Conservation (phyloP, 2,888 invertebrate species). For the Achlya flavicornis region DNA sequence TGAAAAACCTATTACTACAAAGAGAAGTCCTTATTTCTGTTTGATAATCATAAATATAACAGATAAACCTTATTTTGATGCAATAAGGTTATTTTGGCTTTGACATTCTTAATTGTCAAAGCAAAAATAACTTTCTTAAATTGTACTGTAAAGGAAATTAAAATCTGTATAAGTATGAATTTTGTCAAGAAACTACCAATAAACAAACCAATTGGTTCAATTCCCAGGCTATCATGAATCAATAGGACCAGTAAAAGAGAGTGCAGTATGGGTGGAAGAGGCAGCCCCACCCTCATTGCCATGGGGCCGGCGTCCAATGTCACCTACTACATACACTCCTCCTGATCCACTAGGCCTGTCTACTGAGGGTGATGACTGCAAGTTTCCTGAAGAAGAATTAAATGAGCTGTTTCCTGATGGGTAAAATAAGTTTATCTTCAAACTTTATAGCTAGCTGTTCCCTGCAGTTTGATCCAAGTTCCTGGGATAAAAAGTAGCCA, state of each 20-base stretch:
- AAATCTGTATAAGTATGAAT: too few species aligned
- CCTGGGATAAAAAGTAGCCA: too few species aligned
- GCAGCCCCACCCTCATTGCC: conserved; percentile 91
- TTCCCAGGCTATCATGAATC: conserved; percentile 90
- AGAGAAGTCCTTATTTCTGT: too few species aligned
- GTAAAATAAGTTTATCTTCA: conserved; percentile 39
- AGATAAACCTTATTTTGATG: too few species aligned
- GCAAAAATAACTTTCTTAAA: too few species aligned
- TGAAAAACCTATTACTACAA: too few species aligned
- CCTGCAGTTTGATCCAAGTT: too few species aligned
- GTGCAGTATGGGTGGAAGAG: conserved; percentile 99
- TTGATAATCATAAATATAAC: too few species aligned
- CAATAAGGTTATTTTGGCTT: too few species aligned
- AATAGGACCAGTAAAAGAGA: conserved; percentile 97
- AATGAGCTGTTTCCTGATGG: conserved; percentile 95
- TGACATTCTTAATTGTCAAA: too few species aligned
- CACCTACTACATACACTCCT: conserved; percentile 93
- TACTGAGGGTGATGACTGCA: conserved; percentile 95
- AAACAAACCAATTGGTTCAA: not conserved
- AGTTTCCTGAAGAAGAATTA: conserved; percentile 94
- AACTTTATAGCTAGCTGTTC: not conserved
- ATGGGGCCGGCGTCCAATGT: conserved; percentile 93
- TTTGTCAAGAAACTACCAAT: not conserved
- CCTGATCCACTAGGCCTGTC: conserved; percentile 97
- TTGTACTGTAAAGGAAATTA: too few species aligned